Base-by-base conservation (phyloP, 2,797 vertebrate genomes). In the Micropoecilia bifurca region DNA sequence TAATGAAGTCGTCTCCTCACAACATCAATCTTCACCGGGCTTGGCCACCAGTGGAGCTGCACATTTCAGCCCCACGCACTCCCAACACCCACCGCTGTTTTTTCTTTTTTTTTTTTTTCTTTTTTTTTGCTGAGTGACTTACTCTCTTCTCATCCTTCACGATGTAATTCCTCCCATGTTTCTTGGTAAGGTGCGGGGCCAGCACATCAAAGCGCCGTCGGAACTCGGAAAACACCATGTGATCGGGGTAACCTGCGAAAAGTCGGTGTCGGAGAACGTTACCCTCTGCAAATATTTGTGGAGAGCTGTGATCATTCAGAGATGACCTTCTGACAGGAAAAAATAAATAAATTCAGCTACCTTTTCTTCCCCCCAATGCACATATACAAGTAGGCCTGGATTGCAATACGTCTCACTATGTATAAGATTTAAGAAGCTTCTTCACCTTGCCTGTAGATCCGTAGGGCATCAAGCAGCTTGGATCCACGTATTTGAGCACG, bases 191-290 rank as follows among this genome's bases (percentile, higher is more conserved):
- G 88, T 99, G 98, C 0, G 98, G 98, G 41, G 97, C 97, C 91
- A 99, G 94, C 84, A 99, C 96, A 0, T 99, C 98, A 8, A 99
- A 99, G 76, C 97, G 97, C 0, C 97, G 95, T 4, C 98, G 97
- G 91, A 99, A 99, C 94, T 99, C 98, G 0, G 98, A 97, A 90
- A 99, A 99, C 73, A 98, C 97, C 99, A 99, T 97, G 94, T 99
- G 97, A 91, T 99, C 98, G 0, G 99, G 99, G 83, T 98, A 99
- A 72, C 98, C 99, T 99, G 93, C 14, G 66, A 73, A 85, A 80
- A 79, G 81, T 73, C 63, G 72, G 72, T 0, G 20, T 72, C 5
- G 46, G 73, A 75, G 55, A 47, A 79, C 12, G 69, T 85, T 73
- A 66, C 45, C 39, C 71, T 57, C 53, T 55, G 47, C 30, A 69